A percentile compares a stretch with the other conserved stretches of the same genome.
Conservation (phyloP, 1,140 invertebrate species). For the Polypedilum vanderplanki region DNA sequence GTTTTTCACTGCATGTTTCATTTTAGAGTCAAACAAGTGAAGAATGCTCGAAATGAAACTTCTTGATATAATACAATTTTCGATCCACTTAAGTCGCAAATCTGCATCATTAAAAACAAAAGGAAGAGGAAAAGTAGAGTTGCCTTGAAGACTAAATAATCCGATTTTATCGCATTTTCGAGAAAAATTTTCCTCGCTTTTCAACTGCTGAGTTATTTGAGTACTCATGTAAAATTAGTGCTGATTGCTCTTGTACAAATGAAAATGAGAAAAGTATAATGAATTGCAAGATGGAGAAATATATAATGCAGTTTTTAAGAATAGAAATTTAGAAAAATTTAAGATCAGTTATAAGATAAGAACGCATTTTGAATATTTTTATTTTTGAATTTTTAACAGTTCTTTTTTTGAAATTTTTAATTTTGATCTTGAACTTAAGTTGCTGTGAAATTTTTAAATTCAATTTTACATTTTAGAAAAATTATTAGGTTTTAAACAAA, state of each 20-base stretch:
- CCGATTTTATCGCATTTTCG: no score
- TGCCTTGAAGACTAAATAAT: neutral
- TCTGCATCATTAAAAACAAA: constrained; percentile 16
- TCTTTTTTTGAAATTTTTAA: neutral
- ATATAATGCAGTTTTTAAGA: no score
- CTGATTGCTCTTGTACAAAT: no score
- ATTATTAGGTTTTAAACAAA: neutral
- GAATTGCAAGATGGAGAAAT: no score
- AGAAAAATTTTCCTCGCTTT: no score
- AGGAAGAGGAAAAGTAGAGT: neutral
- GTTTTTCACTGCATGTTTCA: neutral
- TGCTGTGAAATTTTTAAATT: neutral
- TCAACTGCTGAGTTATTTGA: no score
- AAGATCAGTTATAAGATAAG: neutral
- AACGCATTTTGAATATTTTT: neutral
- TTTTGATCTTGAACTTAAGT: neutral
- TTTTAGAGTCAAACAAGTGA: neutral
- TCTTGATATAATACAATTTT: constrained; percentile 14
- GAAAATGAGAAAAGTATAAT: no score
- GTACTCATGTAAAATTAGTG: no score
- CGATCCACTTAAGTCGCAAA: constrained; percentile 11
- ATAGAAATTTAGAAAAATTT: no score
- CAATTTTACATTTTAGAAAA: neutral
- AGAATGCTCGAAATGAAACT: constrained; percentile 17
- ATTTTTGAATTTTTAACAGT: neutral